These are phyloP conservation scores for Euplexia lucipara DNA, from an alignment of 2,888 invertebrate genomes.

Conservation along the genomic window DNA sequence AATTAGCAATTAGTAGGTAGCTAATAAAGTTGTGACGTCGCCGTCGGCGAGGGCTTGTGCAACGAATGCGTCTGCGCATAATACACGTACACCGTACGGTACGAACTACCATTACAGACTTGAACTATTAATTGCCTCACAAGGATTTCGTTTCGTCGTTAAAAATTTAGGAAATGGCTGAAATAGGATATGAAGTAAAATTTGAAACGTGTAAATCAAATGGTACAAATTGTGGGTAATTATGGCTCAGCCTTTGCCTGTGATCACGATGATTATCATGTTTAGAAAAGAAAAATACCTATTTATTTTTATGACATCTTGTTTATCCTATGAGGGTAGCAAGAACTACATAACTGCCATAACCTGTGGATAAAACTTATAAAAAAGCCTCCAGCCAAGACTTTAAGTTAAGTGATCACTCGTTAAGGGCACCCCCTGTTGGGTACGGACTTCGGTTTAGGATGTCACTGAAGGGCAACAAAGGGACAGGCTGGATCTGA, in stretches of 20 bases:
- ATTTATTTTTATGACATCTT: too few species aligned
- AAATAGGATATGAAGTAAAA: constrained; percentile 26
- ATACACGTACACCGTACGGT: constrained; percentile 43
- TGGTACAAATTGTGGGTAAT: constrained; percentile 6
- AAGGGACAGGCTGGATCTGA: too few species aligned
- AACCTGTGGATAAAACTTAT: too few species aligned
- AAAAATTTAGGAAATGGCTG: constrained; percentile 2
- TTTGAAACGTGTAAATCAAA: not conserved
- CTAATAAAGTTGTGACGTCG: constrained; percentile 43
- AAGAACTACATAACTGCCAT: too few species aligned
- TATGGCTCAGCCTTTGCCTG: not conserved
- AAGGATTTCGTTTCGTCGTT: constrained; percentile 26
- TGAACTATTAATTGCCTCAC: constrained; percentile 45
- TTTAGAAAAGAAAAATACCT: too few species aligned
- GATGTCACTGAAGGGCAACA: too few species aligned
- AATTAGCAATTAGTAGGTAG: constrained; percentile 53
- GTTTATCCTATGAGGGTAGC: too few species aligned
- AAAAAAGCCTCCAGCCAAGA: too few species aligned
- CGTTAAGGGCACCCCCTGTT: too few species aligned
- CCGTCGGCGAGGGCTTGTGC: constrained; percentile 39
- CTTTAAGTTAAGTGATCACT: not conserved
- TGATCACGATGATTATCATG: not conserved
- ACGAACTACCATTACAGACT: constrained; percentile 25
- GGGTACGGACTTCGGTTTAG: too few species aligned
- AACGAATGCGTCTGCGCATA: constrained; percentile 44